phyloP scores from a whole-genome alignment of 2,797 vertebrate species.

The Malurus splendens region DNA sequence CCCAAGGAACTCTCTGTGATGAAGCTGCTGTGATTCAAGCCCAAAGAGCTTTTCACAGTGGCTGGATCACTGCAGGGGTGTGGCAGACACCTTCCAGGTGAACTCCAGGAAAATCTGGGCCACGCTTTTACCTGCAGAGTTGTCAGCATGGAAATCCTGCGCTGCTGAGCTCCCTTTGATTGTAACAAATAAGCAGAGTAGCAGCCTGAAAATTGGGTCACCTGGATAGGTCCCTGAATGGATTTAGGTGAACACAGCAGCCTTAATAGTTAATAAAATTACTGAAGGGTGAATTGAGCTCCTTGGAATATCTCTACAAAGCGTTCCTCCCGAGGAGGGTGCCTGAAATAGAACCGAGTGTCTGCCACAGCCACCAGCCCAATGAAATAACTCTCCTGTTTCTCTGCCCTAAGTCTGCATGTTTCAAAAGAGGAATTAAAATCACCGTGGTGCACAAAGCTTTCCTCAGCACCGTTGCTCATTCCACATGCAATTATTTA shows the following conservation, averaged over 20 bases:
- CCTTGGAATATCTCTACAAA: neutral
- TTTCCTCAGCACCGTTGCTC: slow-evolving; percentile 42
- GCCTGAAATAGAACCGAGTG: neutral
- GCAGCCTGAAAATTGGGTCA: neutral
- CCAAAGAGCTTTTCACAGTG: neutral
- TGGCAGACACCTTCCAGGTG: neutral
- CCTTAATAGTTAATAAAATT: slow-evolving; percentile 14
- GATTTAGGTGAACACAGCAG: neutral
- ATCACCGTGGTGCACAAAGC: neutral
- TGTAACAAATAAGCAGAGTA: neutral
- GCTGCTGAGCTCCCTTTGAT: neutral
- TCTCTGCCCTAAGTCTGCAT: neutral
- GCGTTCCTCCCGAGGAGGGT: neutral
- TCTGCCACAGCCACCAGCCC: neutral
- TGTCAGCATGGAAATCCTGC: neutral
- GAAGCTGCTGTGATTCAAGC: neutral
- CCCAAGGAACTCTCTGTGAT: neutral
- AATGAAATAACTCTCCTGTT: neutral
- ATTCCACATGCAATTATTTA: slow-evolving; percentile 62
- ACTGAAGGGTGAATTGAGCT: neutral
- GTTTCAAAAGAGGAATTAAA: slow-evolving; percentile 17
- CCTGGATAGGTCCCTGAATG: neutral
- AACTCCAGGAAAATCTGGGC: neutral
- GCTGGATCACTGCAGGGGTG: neutral
- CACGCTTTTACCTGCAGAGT: neutral